These are phyloP conservation scores for Loris lydekkerianus DNA, from an alignment of 2,797 vertebrate genomes.

Conservation along the genomic window DNA sequence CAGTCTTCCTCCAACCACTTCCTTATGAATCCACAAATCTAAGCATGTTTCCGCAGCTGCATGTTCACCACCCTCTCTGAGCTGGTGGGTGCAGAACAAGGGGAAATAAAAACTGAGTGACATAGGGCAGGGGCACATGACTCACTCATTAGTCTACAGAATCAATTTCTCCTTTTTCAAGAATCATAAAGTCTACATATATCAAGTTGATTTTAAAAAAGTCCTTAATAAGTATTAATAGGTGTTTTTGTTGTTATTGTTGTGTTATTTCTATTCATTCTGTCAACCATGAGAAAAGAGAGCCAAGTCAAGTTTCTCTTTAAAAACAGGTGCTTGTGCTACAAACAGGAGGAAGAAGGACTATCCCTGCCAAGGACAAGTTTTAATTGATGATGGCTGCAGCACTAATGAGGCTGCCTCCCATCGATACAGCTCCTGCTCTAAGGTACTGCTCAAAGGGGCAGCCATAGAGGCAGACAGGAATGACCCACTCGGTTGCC, in stretches of 20 bases:
- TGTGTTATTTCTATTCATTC: conserved; percentile 33
- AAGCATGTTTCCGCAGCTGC: background rate
- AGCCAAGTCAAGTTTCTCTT: conserved; percentile 53
- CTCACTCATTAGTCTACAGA: background rate
- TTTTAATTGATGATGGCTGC: conserved; percentile 75
- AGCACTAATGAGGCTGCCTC: conserved; percentile 75
- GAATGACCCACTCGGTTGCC: conserved; percentile 67
- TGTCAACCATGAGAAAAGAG: background rate
- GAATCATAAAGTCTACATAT: background rate
- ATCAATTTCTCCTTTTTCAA: conserved; percentile 40
- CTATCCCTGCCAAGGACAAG: conserved; percentile 72
- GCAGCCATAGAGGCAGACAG: conserved; percentile 39
- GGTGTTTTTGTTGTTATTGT: background rate
- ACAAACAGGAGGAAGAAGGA: conserved; percentile 27
- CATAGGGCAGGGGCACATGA: background rate
- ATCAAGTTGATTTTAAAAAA: background rate
- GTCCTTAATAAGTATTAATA: background rate
- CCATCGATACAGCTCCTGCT: conserved; percentile 68
- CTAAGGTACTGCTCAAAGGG: conserved; percentile 62
- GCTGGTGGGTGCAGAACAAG: background rate
- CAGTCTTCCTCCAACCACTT: background rate
- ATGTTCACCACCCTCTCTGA: background rate
- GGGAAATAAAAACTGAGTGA: conserved; percentile 11
- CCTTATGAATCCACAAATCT: background rate
- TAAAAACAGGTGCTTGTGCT: conserved; percentile 39